Percentiles rank a stretch among this genome's conserved stretches.
Evolutionary conservation across 2,113 vertebrate species (phyloP).

Genomic region (Podarcis cretensis): DNA sequence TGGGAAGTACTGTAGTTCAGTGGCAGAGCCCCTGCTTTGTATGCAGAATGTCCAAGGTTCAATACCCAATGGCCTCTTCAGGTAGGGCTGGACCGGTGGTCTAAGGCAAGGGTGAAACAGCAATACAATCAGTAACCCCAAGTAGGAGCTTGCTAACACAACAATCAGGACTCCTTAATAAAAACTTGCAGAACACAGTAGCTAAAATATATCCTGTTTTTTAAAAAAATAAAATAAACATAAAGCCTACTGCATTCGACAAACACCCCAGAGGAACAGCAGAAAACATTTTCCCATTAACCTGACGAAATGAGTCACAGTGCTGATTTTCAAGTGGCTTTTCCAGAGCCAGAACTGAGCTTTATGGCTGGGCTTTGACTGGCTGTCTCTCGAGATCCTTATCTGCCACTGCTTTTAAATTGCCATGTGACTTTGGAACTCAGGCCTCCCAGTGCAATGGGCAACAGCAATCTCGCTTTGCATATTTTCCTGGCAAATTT

Average conservation of each 20-base stretch:
- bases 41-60: too few species aligned
- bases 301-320: not conserved
- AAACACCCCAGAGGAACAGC: conserved; percentile 26
- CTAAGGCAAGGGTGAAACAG: not conserved
- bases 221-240: not conserved
- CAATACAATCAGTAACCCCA: too few species aligned
- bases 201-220: not conserved
- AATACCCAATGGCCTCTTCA: too few species aligned
- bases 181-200: not conserved
- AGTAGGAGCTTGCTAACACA: not conserved
- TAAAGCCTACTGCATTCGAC: not conserved
- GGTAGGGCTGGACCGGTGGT: too few species aligned
- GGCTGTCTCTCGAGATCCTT: conserved; percentile 49
- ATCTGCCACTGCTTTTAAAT: conserved; percentile 49
- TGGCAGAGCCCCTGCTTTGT: too few species aligned
- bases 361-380: conserved; percentile 41
- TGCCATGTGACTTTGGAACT: conserved; percentile 14
- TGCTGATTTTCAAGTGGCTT: conserved; percentile 30
- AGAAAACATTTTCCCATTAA: conserved; percentile 62
- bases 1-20: too few species aligned
- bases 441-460: not conserved
- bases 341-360: not conserved
- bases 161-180: not conserved
- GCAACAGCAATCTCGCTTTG: fast-evolving
- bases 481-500: fast-evolving